Evolutionary conservation across 2,797 vertebrate species (phyloP).

Genomic region (Bryconaethiops microstoma): DNA sequence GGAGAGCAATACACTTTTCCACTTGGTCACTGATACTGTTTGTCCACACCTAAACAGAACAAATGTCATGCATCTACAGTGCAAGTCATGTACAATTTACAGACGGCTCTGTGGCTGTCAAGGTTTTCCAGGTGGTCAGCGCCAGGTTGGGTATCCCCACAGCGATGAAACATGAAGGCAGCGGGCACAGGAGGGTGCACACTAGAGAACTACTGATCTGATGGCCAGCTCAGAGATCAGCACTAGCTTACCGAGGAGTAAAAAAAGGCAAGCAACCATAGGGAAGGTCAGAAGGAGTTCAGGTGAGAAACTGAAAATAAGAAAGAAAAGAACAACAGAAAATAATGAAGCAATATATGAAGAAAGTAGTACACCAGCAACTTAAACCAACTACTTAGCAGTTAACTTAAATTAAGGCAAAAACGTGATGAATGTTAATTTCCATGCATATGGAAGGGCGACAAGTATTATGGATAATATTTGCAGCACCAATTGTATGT

Average conservation of each 20-base stretch:
- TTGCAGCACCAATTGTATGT: conserved; percentile 1
- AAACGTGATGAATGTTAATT: neutral
- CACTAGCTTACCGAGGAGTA: conserved; percentile 16
- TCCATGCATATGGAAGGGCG: neutral
- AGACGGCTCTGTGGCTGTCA: conserved; percentile 66
- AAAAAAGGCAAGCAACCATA: conserved; percentile 18
- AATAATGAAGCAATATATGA: conserved; percentile 19
- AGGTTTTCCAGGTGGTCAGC: conserved; percentile 70
- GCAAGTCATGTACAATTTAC: conserved; percentile 58
- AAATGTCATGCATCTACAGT: conserved; percentile 53
- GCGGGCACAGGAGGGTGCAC: conserved; percentile 67
- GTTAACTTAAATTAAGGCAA: neutral
- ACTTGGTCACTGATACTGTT: conserved; percentile 29
- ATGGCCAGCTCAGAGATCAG: conserved; percentile 21
- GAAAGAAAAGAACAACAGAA: conserved; percentile 13
- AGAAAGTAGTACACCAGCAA: neutral
- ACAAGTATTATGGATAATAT: neutral
- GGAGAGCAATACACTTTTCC: conserved; percentile 20
- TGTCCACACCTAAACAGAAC: conserved; percentile 40
- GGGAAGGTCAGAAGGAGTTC: conserved; percentile 16
- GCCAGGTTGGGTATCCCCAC: conserved; percentile 79
- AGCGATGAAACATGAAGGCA: conserved; percentile 80
- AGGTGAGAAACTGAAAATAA: conserved; percentile 30
- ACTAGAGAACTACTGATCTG: conserved; percentile 61
- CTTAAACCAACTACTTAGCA: conserved; percentile 1